Evolutionary conservation across 1,140 invertebrate species (phyloP).

Genomic region (Periplaneta americana): DNA sequence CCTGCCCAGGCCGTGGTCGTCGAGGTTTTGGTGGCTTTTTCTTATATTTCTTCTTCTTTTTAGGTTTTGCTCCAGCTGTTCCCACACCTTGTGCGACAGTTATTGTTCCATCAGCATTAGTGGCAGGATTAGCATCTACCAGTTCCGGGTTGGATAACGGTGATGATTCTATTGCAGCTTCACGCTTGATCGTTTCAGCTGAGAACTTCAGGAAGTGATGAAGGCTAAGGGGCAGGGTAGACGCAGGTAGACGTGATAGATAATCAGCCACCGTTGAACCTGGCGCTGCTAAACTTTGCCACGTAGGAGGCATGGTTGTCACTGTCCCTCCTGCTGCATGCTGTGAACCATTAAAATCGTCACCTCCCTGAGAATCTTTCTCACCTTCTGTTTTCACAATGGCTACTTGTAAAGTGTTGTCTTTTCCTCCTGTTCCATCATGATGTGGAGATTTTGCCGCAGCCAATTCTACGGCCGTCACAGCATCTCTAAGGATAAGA

Average conservation of each 20-base stretch:
- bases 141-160: slow-evolving; percentile 28
- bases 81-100: slow-evolving; percentile 38
- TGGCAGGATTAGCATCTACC: slow-evolving; percentile 19
- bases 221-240: slow-evolving; percentile 43
- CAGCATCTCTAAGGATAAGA: slow-evolving; percentile 26
- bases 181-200: slow-evolving; percentile 46
- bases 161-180: slow-evolving; percentile 44
- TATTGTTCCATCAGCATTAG: slow-evolving; percentile 35
- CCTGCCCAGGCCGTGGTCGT: slow-evolving; percentile 62
- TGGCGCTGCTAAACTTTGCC: slow-evolving; percentile 69
- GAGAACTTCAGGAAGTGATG: slow-evolving; percentile 55
- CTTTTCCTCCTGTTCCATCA: neutral
- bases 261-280: slow-evolving; percentile 79
- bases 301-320: slow-evolving; percentile 46
- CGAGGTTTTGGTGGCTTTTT: slow-evolving; percentile 70
- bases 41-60: slow-evolving; percentile 73
- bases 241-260: slow-evolving; percentile 64
- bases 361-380: slow-evolving; percentile 72
- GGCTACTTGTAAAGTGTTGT: slow-evolving; percentile 6
- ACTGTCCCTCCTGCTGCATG: slow-evolving; percentile 31
- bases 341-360: slow-evolving; percentile 43
- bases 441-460: slow-evolving; percentile 46
- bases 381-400: slow-evolving; percentile 57
- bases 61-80: slow-evolving; percentile 45
- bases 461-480: slow-evolving; percentile 38